Base-by-base conservation (phyloP, 2,888 invertebrate genomes). In the Pyrochroa serraticornis region DNA sequence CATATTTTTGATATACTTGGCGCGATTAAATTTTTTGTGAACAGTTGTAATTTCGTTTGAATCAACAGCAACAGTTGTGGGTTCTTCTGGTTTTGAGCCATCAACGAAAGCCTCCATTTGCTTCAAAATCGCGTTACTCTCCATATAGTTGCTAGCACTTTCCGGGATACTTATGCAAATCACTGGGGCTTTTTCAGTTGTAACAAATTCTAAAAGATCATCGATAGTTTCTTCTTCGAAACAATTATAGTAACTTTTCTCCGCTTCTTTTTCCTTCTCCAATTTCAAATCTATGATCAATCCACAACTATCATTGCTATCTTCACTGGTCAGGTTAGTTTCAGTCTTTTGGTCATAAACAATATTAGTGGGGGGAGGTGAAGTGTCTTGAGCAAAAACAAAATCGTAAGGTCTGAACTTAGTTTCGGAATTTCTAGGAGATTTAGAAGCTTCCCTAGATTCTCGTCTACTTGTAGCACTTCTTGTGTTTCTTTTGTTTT, bases 271-370 rank as follows among this genome's bases (percentile, higher is more conserved):
- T 33, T 6, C 6, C 12, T 8, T 31, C 30, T 35, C 43, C 46
- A 38, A 22, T 5, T 14, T 32, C 14, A 41, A 35, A 38, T 62
- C 64, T 37, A 65, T 65, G 35, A 54, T 53, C 35, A 64, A 45
- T 52, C 60, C 63, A 36, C 50, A 49, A 47, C 66, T 66, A 34
- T 66, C 66, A 14, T 63, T 66, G 39, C 66, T 65, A n/a, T 66
- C 64, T 42, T 64, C 62, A 38, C 57, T 63, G 38, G 56, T 55
- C 3, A 58, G 32, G 37, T 34, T 54, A 9, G 44, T 34, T 44
- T 54, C 58, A 34, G 43, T 45, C 14, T 48, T 43, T 38, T 61
- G 50, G 8, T 39, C 52, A 36, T 56, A 61, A 37, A 61, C 48
- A 9, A 54, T 47, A 39, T 58, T 61, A 30, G 55, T 56, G 6